Conservation (phyloP, 1,140 invertebrate species). For the Magallana ariakensis region DNA sequence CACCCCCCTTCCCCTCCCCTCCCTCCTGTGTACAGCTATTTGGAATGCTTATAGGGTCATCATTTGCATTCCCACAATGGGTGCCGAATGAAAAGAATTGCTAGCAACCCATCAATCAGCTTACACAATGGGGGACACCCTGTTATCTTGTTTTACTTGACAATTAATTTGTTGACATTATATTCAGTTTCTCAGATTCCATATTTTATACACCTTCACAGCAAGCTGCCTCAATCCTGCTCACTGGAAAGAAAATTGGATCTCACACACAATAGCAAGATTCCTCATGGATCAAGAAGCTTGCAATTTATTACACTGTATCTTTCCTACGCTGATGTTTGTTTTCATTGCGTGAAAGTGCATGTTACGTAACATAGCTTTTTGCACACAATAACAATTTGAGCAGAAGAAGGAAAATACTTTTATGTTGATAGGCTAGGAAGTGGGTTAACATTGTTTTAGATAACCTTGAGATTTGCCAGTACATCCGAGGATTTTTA, state of each 20-base stretch:
- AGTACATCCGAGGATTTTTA: not conserved
- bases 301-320: slow-evolving; percentile 37
- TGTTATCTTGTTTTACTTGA: slow-evolving; percentile 34
- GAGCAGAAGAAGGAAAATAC: slow-evolving; percentile 15
- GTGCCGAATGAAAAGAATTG: slow-evolving; percentile 13
- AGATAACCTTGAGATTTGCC: slow-evolving; percentile 27
- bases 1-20: too few species aligned
- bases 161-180: slow-evolving; percentile 37
- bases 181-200: slow-evolving; percentile 31
- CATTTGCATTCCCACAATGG: slow-evolving; percentile 25
- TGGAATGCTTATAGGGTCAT: slow-evolving; percentile 27
- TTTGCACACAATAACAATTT: slow-evolving; percentile 10
- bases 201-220: not conserved
- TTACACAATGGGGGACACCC: not conserved
- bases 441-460: slow-evolving; percentile 31
- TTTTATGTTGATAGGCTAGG: slow-evolving; percentile 9
- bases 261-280: slow-evolving; percentile 26
- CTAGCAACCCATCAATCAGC: not conserved
- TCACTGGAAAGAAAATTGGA: slow-evolving; percentile 12
- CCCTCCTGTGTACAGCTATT: not conserved
- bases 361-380: not conserved
- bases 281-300: slow-evolving; percentile 33
- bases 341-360: slow-evolving; percentile 35
- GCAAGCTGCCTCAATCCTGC: not conserved
- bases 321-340: slow-evolving; percentile 22